Base-by-base conservation (phyloP, 1,140 invertebrate genomes). In the Drosophila guanche region DNA sequence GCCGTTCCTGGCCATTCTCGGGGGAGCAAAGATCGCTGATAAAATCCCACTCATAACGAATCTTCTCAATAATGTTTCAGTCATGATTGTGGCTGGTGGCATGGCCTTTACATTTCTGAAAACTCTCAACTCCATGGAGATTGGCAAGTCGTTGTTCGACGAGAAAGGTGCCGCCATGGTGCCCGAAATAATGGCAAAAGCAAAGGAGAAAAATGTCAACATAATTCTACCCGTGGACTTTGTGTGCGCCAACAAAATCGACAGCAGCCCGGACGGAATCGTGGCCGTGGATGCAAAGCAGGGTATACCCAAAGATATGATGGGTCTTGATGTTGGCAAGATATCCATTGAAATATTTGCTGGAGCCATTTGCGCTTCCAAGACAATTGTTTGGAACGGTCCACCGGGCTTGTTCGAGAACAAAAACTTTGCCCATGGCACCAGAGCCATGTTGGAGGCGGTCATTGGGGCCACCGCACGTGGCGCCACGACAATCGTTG, bases 31-130 rank as follows among this genome's bases (percentile, higher is more conserved):
- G 92, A 98, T 99, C 7, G 97, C 97, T 10, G 99, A 99, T 91
- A 99, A 99, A 92, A 99, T 99, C 77, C 97, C 97, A 79, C 92
- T 99, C 23, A 99, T 99, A 90, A 97, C 99, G 90, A 99, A 99
- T 92, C 92, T 99, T 48, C 92, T 99, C 62, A 98, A 99, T 79
- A 99, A 99, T 93, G 98, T 99, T 0, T 95, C 99, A 90, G 97
- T 98, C 92, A 99, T 99, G 98, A 99, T 99, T 75, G 99, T 99
- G 91, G 98, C 97, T 43, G 99, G 99, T 63, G 99, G 99, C 56
- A 99, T 99, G 99, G 97, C 98, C 1, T 99, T 97, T 79, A 99
- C 99, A 33, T 99, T 99, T 92, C 94, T 99, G 1, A 99, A 99
- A 93, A 95, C 97, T 51, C 92, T 95, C 0, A 95, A 98, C 75